phyloP scores from a whole-genome alignment of 1,140 invertebrate genomes.

The Micrasema longulum region DNA sequence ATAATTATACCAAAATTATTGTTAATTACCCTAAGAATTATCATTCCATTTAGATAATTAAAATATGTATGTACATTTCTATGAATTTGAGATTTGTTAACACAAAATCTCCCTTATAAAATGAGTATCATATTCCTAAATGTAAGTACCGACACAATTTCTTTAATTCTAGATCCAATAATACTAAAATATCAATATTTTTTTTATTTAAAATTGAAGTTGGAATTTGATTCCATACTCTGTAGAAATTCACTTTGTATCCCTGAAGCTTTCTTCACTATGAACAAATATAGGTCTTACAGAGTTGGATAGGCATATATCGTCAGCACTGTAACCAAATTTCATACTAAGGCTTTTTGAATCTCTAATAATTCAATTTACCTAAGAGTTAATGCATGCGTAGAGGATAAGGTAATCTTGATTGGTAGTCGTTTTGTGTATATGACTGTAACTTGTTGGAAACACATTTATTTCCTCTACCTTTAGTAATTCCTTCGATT shows the following conservation, averaged over 20 bases:
- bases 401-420: slow-evolving; percentile 16
- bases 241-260: too few species aligned
- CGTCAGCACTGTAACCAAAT: not conserved
- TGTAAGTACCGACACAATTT: too few species aligned
- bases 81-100: slow-evolving; percentile 33
- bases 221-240: too few species aligned
- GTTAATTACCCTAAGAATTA: slow-evolving; percentile 47
- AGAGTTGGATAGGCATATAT: not conserved
- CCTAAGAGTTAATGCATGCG: slow-evolving; percentile 28
- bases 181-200: too few species aligned
- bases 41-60: slow-evolving; percentile 51
- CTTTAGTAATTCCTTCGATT: slow-evolving; percentile 1
- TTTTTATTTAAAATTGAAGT: too few species aligned
- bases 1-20: slow-evolving; percentile 35
- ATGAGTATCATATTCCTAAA: slow-evolving; percentile 14
- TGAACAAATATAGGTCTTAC: not conserved
- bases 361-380: slow-evolving; percentile 28
- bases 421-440: slow-evolving; percentile 39
- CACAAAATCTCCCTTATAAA: slow-evolving; percentile 18
- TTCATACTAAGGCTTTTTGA: slow-evolving; percentile 33
- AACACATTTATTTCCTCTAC: slow-evolving; percentile 1
- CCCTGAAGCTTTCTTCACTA: not conserved
- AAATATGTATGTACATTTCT: slow-evolving; percentile 25
- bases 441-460: slow-evolving; percentile 17
- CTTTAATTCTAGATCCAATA: too few species aligned